Conservation (phyloP, 2,113 vertebrate genomes). For the Alligator sinensis region DNA sequence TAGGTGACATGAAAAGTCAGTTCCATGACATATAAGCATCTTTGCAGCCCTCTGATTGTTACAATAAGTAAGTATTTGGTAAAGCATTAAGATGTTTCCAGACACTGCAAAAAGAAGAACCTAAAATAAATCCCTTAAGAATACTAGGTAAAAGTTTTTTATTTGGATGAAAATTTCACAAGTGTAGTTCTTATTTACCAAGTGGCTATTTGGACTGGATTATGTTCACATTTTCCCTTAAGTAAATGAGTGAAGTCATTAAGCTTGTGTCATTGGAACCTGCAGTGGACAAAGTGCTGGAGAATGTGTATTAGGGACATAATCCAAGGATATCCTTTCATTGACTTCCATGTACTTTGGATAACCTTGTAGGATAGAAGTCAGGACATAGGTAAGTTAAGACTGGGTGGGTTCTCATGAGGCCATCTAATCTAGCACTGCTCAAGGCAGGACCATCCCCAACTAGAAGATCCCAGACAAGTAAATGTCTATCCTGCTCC, state of each 20-base stretch:
- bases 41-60: slow-evolving; percentile 24
- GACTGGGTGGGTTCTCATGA: too few species aligned
- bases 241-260: neutral
- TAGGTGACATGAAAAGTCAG: slow-evolving; percentile 1
- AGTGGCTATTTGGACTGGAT: fast-evolving
- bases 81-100: neutral
- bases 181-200: neutral
- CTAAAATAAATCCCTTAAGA: neutral
- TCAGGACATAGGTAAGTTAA: too few species aligned
- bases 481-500: too few species aligned
- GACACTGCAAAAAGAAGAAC: neutral
- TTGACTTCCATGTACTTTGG: neutral
- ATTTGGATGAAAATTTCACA: neutral
- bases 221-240: neutral
- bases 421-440: too few species aligned
- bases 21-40: slow-evolving; percentile 7
- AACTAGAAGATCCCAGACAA: too few species aligned
- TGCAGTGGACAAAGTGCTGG: fast-evolving
- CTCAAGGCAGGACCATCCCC: too few species aligned
- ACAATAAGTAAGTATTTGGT: slow-evolving; percentile 8
- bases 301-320: fast-evolving
- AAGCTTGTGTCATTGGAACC: fast-evolving
- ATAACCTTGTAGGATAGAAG: too few species aligned
- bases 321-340: neutral
- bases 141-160: neutral